Conservation (phyloP, 1,140 invertebrate species). For the Lordiphosa collinella region DNA sequence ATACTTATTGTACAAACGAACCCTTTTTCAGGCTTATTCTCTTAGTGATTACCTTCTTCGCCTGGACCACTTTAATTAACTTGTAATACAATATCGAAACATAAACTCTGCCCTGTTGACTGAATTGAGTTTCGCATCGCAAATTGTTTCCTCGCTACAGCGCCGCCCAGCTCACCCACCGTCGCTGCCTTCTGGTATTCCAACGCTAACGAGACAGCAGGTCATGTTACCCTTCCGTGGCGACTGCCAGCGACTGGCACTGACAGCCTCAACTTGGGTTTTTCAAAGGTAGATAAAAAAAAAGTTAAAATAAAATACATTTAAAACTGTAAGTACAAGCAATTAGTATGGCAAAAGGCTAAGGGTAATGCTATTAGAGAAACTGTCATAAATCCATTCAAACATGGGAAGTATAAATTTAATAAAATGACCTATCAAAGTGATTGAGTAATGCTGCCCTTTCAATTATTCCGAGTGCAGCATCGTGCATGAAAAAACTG, state of each 20-base stretch:
- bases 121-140: constrained; percentile 36
- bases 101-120: constrained; percentile 12
- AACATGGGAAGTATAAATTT: no score
- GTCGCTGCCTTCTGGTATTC: neutral
- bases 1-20: constrained; percentile 22
- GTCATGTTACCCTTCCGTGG: constrained; percentile 39
- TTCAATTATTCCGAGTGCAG: no score
- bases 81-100: constrained; percentile 30
- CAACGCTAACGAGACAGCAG: constrained; percentile 36
- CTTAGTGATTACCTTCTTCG: neutral
- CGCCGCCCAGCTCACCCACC: constrained; percentile 3
- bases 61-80: constrained; percentile 15
- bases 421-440: no score
- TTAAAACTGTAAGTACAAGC: no score
- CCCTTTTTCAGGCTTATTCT: constrained; percentile 11
- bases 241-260: constrained; percentile 19
- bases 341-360: no score
- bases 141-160: constrained; percentile 31
- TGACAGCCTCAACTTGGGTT: constrained; percentile 24
- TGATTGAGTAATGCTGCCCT: no score
- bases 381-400: no score
- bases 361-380: no score
- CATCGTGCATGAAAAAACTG: no score
- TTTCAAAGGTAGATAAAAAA: constrained; percentile 1
- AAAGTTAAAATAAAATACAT: no score